Base-by-base conservation (phyloP, 1,140 invertebrate genomes). In the Propsilocerus akamusi region DNA sequence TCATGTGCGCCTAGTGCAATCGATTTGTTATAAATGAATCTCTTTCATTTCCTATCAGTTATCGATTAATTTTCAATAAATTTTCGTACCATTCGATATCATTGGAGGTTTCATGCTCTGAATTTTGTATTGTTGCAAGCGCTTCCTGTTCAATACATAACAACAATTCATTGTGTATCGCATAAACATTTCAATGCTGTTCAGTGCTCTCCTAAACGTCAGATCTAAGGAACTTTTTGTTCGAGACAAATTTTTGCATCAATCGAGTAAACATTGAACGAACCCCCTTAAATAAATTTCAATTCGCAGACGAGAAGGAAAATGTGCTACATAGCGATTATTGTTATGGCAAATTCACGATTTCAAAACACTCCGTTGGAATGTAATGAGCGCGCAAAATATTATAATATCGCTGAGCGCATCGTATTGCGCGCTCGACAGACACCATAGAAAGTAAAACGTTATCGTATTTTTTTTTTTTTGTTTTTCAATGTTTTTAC, bases 21-120 rank as follows among this genome's bases (percentile, higher is more conserved):
- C 34, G 34, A 41, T 41, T 41, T 41, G 34, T 41, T 41, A 41
- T 41, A 41, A 41, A 41, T 41, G 34, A 41, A 41, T 41, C 34
- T 41, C n/a, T 41, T 41, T 41, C 34, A 41, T 41, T 41, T 41
- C 34, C 34, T 41, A 41, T 41, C 34, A 41, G 34, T 41, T 41
- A 41, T 41, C 34, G 34, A 41, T 41, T 41, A 41, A 41, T 41
- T 41, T 41, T 41, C 34, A 41, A 41, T 41, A 41, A 41, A 14
- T 41, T 41, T 41, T 41, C 34, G 10, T n/a, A n/a, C n/a, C n/a
- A n/a, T n/a, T n/a, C n/a, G n/a, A n/a, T n/a, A n/a, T n/a, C n/a
- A n/a, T n/a, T n/a, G n/a, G n/a, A n/a, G n/a, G n/a, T n/a, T n/a
- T n/a, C n/a, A n/a, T n/a, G n/a, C n/a, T n/a, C n/a, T n/a, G n/a